These are phyloP conservation scores for Grammomys surdaster DNA, from an alignment of 2,113 vertebrate genomes.

Conservation along the genomic window DNA sequence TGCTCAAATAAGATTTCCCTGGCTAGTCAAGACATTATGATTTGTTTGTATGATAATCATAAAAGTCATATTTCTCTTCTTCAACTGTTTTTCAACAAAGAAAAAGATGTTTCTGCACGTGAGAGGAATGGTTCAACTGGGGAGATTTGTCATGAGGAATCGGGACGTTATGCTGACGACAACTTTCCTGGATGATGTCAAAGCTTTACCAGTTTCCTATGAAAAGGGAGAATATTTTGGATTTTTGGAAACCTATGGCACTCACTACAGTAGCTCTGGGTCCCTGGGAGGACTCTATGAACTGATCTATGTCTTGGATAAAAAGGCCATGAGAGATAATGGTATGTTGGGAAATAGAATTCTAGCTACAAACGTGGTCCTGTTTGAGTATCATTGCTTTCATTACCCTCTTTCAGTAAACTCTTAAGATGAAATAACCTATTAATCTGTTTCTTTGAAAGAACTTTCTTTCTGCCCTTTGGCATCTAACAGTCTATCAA, in stretches of 20 bases:
- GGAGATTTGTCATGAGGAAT: slow-evolving; percentile 91
- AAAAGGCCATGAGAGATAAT: slow-evolving; percentile 79
- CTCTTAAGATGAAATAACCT: neutral
- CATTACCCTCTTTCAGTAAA: neutral
- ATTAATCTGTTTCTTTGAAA: slow-evolving; percentile 12
- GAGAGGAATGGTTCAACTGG: slow-evolving; percentile 91
- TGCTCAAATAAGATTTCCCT: neutral
- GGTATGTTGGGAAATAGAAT: slow-evolving; percentile 84
- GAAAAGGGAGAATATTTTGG: slow-evolving; percentile 94
- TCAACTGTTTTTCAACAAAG: slow-evolving; percentile 70
- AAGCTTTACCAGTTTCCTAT: slow-evolving; percentile 89
- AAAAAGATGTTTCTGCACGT: slow-evolving; percentile 87
- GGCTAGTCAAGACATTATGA: neutral
- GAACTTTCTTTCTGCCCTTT: neutral
- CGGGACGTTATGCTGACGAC: slow-evolving; percentile 84
- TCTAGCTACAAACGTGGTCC: neutral
- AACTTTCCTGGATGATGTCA: slow-evolving; percentile 89
- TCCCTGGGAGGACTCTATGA: slow-evolving; percentile 93
- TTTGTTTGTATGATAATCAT: neutral
- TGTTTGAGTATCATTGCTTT: neutral
- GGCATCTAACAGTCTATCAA: neutral
- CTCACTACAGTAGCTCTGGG: slow-evolving; percentile 93
- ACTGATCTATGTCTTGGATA: slow-evolving; percentile 92
- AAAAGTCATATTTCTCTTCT: slow-evolving; percentile 36
- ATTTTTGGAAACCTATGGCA: slow-evolving; percentile 95